Conservation (phyloP, 2,113 vertebrate genomes). For the Lipotes vexillifer region DNA sequence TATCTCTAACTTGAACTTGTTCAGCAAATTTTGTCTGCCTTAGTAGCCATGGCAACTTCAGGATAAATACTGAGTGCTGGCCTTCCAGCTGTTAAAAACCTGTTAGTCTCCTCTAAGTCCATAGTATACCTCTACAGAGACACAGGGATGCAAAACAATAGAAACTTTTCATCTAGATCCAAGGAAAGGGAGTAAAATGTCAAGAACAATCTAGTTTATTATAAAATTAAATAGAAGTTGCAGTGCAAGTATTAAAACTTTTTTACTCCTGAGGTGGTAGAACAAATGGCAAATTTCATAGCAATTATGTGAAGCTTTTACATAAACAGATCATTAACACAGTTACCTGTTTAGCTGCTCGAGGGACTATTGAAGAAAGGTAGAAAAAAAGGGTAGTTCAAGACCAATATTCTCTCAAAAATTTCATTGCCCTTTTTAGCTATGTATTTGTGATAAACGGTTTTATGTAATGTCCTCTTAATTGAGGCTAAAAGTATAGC, state of each 20-base stretch:
- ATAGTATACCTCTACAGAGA: background rate
- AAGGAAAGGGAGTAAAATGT: slow-evolving; percentile 25
- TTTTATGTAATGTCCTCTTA: background rate
- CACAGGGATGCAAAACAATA: background rate
- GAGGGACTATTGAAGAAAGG: background rate
- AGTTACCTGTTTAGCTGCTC: background rate
- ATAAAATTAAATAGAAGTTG: slow-evolving; percentile 37
- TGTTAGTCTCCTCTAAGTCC: slow-evolving; percentile 38
- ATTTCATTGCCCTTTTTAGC: background rate
- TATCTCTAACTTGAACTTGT: slow-evolving; percentile 52
- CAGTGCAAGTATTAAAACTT: slow-evolving; percentile 30
- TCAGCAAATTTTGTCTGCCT: slow-evolving; percentile 66
- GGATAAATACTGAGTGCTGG: slow-evolving; percentile 59
- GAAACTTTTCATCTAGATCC: background rate
- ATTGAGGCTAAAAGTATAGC: background rate
- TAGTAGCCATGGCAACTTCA: slow-evolving; percentile 70
- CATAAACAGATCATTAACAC: slow-evolving; percentile 17
- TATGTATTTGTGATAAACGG: background rate
- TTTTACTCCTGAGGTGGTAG: background rate
- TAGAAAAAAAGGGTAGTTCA: background rate
- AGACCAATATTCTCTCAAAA: background rate
- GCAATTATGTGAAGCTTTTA: slow-evolving; percentile 36
- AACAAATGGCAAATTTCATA: slow-evolving; percentile 29
- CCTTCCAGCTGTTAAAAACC: slow-evolving; percentile 58
- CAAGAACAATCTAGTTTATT: background rate